phyloP scores from a whole-genome alignment of 2,888 invertebrate species.

The Andrena camellia region DNA sequence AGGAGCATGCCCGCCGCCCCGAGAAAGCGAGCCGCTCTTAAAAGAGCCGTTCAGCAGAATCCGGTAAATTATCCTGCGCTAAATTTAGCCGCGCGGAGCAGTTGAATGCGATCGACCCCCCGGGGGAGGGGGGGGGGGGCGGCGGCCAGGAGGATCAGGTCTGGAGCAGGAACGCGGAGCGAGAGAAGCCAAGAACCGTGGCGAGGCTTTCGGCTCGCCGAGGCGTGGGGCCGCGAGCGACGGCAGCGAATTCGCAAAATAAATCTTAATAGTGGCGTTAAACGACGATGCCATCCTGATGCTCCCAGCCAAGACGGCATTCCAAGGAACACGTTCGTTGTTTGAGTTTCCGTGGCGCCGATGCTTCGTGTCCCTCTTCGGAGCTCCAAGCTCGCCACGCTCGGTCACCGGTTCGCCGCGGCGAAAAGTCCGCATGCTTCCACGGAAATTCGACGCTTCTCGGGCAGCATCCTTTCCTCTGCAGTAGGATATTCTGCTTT shows the following conservation, averaged over 20 bases:
- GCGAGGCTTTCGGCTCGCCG: slow-evolving; percentile 16
- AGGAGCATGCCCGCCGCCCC: background rate
- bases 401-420: slow-evolving; percentile 1
- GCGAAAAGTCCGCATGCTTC: too few species aligned
- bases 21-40: slow-evolving; percentile 39
- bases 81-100: slow-evolving; percentile 66
- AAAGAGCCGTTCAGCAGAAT: slow-evolving; percentile 55
- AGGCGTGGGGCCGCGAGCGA: slow-evolving; percentile 12
- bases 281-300: slow-evolving; percentile 43
- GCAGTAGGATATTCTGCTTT: too few species aligned
- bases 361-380: slow-evolving; percentile 28
- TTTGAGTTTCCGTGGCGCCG: slow-evolving; percentile 70
- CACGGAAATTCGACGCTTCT: too few species aligned
- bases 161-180: slow-evolving; percentile 8
- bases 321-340: slow-evolving; percentile 81
- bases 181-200: background rate
- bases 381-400: background rate
- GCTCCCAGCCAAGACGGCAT: slow-evolving; percentile 73
- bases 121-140: too few species aligned
- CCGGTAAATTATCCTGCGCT: slow-evolving; percentile 57
- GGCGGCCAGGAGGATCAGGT: slow-evolving; percentile 23
- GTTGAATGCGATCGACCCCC: slow-evolving; percentile 37
- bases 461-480: too few species aligned
- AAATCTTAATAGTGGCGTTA: slow-evolving; percentile 60
- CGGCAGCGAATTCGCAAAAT: slow-evolving; percentile 60